Evolutionary conservation across 2,888 invertebrate species (phyloP).

Genomic region (Dynastes grantii): DNA sequence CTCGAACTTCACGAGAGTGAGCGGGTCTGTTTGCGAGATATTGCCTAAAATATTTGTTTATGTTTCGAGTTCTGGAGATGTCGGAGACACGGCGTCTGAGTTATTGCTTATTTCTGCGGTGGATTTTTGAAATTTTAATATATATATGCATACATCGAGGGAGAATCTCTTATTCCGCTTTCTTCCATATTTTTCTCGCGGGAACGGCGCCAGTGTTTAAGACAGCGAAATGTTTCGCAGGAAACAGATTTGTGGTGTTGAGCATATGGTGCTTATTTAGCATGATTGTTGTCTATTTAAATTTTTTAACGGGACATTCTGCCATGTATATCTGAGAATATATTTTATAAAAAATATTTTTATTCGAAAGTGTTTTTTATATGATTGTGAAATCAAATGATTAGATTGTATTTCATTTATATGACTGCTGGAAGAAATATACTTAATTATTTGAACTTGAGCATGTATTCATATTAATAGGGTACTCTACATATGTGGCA

Average conservation of each 20-base stretch:
- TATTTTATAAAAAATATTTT: too few species aligned
- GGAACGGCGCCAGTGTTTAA: conserved; percentile 28
- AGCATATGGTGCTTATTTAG: too few species aligned
- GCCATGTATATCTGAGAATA: too few species aligned
- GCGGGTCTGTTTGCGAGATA: conserved; percentile 37
- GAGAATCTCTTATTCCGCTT: background rate
- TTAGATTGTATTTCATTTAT: too few species aligned
- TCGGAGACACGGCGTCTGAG: conserved; percentile 36
- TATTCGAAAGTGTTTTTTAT: too few species aligned
- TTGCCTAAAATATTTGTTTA: conserved; percentile 47
- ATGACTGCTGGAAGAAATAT: too few species aligned
- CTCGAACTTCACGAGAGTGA: conserved; percentile 16
- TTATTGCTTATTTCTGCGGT: conserved; percentile 47
- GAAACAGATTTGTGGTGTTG: conserved; percentile 13
- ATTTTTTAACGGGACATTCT: too few species aligned
- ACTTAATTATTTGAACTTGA: too few species aligned
- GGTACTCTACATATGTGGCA: too few species aligned
- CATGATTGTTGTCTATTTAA: too few species aligned
- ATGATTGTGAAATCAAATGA: too few species aligned
- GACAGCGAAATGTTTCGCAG: conserved; percentile 25
- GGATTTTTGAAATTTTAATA: conserved; percentile 48
- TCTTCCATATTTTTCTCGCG: background rate
- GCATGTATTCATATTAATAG: too few species aligned
- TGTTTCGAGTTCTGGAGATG: conserved; percentile 41
- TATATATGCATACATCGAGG: background rate